These are phyloP conservation scores for Girardinus metallicus DNA, from an alignment of 2,797 vertebrate species.

Conservation along the genomic window DNA sequence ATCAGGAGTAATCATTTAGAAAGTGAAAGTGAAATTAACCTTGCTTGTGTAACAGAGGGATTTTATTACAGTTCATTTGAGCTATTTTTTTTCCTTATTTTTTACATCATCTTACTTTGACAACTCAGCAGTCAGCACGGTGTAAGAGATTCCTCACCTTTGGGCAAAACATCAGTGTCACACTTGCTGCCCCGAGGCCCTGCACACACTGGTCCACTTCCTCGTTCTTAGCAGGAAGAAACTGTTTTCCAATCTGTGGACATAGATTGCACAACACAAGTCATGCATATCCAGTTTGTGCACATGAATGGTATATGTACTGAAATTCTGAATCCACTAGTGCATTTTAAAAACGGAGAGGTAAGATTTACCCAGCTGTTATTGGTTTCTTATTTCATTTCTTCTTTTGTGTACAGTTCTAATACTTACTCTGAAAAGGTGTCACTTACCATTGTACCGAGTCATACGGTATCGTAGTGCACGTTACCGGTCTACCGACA, in stretches of 20 bases:
- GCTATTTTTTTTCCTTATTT: not conserved
- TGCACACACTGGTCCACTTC: not conserved
- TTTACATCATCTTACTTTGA: not conserved
- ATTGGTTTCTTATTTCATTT: not conserved
- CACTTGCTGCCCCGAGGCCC: not conserved
- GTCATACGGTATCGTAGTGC: not conserved
- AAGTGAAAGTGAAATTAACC: slow-evolving; percentile 51
- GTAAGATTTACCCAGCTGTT: not conserved
- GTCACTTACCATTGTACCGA: not conserved
- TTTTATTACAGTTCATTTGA: not conserved
- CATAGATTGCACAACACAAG: slow-evolving; percentile 2
- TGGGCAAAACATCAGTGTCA: not conserved
- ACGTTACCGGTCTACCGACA: not conserved
- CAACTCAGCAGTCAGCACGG: not conserved
- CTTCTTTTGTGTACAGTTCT: not conserved
- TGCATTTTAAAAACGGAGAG: not conserved
- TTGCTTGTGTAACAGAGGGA: not conserved
- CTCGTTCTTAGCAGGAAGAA: not conserved
- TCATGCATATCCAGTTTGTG: not conserved
- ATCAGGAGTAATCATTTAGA: slow-evolving; percentile 32
- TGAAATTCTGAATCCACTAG: not conserved
- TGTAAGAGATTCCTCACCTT: not conserved
- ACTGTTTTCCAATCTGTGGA: not conserved
- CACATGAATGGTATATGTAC: not conserved
- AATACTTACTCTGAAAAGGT: not conserved